Evolutionary conservation across 2,888 invertebrate genomes (phyloP).

Genomic region (Stramonita haemastoma): DNA sequence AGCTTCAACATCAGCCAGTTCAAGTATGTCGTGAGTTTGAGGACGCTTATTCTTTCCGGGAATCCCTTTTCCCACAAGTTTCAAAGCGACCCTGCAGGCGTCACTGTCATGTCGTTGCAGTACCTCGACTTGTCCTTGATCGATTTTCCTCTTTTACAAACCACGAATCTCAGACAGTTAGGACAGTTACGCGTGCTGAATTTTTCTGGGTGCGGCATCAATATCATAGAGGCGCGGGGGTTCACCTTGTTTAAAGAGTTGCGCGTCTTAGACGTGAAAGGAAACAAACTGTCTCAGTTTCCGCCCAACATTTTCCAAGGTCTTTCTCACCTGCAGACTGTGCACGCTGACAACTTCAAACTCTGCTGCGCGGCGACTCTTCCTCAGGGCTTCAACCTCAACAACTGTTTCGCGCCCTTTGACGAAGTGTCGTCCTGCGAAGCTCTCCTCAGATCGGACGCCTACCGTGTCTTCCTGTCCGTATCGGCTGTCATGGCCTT

Average conservation of each 20-base stretch:
- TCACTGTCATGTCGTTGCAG: not conserved
- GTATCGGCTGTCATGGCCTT: slow-evolving; percentile 20
- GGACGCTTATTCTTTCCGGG: not conserved
- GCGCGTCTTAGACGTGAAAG: not conserved
- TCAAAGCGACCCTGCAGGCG: not conserved
- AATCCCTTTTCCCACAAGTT: not conserved
- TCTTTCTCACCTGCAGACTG: not conserved
- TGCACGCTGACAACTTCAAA: slow-evolving; percentile 27
- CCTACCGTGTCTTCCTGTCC: slow-evolving; percentile 12
- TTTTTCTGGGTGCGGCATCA: not conserved
- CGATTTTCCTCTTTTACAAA: not conserved
- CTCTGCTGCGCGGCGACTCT: slow-evolving; percentile 21
- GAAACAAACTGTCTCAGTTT: not conserved
- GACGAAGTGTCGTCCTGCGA: slow-evolving; percentile 27
- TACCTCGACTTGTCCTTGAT: slow-evolving; percentile 2
- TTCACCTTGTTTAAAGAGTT: not conserved
- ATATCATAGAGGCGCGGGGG: not conserved
- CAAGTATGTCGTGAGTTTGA: not conserved
- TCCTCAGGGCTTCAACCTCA: not conserved
- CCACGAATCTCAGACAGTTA: not conserved
- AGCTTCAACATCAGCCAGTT: not conserved
- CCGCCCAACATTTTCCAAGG: not conserved
- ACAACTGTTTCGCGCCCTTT: not conserved
- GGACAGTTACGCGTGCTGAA: not conserved
- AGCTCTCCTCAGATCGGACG: slow-evolving; percentile 3